A percentile compares a stretch with the other conserved stretches of the same genome.
These are phyloP conservation scores for Luscinia megarhynchos DNA, from an alignment of 2,797 vertebrate species.

Conservation along the genomic window DNA sequence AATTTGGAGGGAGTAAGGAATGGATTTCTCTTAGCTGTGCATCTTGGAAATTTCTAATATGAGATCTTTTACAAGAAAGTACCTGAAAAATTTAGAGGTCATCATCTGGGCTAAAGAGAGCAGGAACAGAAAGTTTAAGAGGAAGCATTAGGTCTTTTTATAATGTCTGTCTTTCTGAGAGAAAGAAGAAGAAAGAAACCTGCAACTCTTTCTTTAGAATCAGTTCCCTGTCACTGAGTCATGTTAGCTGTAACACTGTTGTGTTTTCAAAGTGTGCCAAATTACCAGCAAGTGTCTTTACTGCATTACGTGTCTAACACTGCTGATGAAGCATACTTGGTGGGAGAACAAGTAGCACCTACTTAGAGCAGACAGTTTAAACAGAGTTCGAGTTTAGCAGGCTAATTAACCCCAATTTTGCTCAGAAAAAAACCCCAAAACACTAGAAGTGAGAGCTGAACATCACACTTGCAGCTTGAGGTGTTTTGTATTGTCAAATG, in stretches of 20 bases:
- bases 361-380: constrained; percentile 62
- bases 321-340: constrained; percentile 75
- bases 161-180: not conserved
- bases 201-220: constrained; percentile 65
- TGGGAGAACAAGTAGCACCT: constrained; percentile 58
- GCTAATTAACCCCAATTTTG: constrained; percentile 46
- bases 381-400: constrained; percentile 26
- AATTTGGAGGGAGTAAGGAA: constrained; percentile 31
- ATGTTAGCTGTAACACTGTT: constrained; percentile 57
- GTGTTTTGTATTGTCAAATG: constrained; percentile 57
- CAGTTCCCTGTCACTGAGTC: constrained; percentile 61
- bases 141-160: constrained; percentile 19
- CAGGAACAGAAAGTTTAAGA: constrained; percentile 33
- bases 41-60: constrained; percentile 51
- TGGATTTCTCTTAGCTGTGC: constrained; percentile 34
- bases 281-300: constrained; percentile 96
- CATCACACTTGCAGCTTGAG: constrained; percentile 47
- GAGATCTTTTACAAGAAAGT: not conserved
- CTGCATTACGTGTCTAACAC: constrained; percentile 80
- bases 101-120: constrained; percentile 1
- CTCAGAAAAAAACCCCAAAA: constrained; percentile 31
- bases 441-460: constrained; percentile 53
- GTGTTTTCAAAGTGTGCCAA: constrained; percentile 86
- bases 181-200: constrained; percentile 34
- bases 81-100: constrained; percentile 45